Evolutionary conservation across 2,113 vertebrate species (phyloP), one percentile per base, ranked within the genome.

Genomic region (Guaruba guarouba): DNA sequence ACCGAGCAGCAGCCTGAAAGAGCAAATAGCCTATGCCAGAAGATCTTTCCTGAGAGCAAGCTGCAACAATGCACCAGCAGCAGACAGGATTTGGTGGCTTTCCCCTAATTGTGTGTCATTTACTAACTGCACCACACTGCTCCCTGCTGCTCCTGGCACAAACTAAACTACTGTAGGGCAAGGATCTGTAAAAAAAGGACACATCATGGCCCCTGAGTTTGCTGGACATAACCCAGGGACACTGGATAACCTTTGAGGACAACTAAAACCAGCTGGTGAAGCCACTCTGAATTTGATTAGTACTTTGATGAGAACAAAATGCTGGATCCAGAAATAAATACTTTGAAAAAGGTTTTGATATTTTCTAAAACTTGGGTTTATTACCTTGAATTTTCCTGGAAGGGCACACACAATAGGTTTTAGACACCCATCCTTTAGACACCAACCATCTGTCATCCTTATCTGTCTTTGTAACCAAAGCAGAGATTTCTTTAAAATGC

Each of bases 401-500:
- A 94, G 78, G 46, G 16, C 44, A 66, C 22, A 52, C 49, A 87
- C 37, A 74, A 70, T 48, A 81, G 61, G 44, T 24, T 67, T 73
- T 14, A 78, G 37, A 70, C 29, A 35, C 69, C 73, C 46, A 27
- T 68, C 63, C 63, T 66, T 25, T 51, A 51, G 49, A 51, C 49
- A 51, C 49, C 24, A 51, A 25, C 24, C 49, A 51, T 25, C 49
- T 51, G 13, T 51, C 49, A 51, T 51, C 49, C 49, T 20, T 77
- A 35, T 89, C 33, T 78, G 23, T 52, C 44, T 77, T 86, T 74
- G 33, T 54, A 84, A 84, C 29, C 61, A 70, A 86, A 81, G 27
- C 17, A 70, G n/a, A 84, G 11, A 70, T 66, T 90, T 88, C 79
- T 74, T 83, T 70, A 78, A 94, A 82, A 92, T 62, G 44, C 44